Evolutionary conservation across 2,113 vertebrate species (phyloP), one percentile per base, ranked within the genome.

Genomic region (Tetrao urogallus): DNA sequence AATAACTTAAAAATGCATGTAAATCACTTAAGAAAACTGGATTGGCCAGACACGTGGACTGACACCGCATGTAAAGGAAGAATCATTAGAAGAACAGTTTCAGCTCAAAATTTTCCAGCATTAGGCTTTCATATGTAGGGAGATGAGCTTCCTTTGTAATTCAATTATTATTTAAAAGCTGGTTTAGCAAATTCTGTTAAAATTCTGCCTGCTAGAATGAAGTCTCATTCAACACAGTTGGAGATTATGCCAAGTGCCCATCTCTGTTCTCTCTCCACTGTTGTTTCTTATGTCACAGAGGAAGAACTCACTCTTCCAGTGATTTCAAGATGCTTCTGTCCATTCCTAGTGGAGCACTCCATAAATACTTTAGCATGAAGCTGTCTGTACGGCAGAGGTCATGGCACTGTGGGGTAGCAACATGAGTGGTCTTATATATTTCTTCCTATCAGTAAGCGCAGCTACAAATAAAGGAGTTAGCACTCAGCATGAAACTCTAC

Each of bases 1-100:
- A 64, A 27, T 27, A 38, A 65, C 61, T 95, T 82, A 86, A 89
- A 93, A 89, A 89, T 58, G 8, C 56, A 79, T 84, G 58, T 84
- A 93, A 92, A 95, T 89, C 82, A 72, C 9, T 45, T 36, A 88
- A 38, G 48, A 66, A 95, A 43, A 45, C 30, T 95, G 32, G 58
- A 30, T 92, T 70, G 45, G n/a, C 45, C 63, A 43, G 14, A 71
- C 72, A 75, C 11, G 81, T 57, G 36, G 36, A 92, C 38, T 96
- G 96, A 89, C 30, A 65, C 22, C 42, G 32, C 8, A 54, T 82
- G 27, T 67, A 18, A 11, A 84, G 91, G n/a, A 94, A 61, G n/a
- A 83, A 13, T 11, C 92, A 82, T 92, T 87, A 75, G 58, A 95
- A 81, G 40, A 81, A 6, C 24, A 93, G 34, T 42, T 42, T 63